These are phyloP conservation scores for Mormyrus iriodes DNA, from an alignment of 2,113 vertebrate genomes.

Conservation along the genomic window DNA sequence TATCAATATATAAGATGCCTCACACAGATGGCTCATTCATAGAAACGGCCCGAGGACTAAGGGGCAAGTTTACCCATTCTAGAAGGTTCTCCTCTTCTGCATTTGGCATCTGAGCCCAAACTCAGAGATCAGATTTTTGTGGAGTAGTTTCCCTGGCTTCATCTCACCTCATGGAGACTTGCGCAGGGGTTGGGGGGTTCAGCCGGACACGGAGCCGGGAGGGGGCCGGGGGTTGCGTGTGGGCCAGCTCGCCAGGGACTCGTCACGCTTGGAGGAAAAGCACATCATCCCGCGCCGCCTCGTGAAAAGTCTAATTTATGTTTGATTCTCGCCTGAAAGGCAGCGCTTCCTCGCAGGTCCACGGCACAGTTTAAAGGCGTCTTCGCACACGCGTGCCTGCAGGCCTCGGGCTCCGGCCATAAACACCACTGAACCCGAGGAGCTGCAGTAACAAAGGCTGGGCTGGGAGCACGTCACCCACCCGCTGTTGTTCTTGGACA, in stretches of 20 bases:
- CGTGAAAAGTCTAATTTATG: neutral
- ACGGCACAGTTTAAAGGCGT: neutral
- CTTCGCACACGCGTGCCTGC: neutral
- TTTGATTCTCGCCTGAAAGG: neutral
- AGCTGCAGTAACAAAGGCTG: neutral
- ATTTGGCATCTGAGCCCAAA: neutral
- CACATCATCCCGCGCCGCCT: neutral
- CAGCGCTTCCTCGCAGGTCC: neutral
- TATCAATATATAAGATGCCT: neutral
- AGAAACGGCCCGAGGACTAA: neutral
- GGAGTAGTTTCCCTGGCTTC: neutral
- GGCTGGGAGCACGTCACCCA: neutral
- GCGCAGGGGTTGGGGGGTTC: neutral
- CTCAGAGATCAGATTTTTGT: neutral
- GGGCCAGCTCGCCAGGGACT: neutral
- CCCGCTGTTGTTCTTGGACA: neutral
- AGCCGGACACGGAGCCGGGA: neutral
- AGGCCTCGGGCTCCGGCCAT: neutral
- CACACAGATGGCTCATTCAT: neutral
- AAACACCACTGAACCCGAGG: neutral
- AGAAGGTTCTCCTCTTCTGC: neutral
- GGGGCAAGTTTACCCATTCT: neutral
- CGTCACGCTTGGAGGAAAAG: neutral
- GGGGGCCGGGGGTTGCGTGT: neutral
- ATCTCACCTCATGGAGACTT: neutral